Base-by-base conservation (phyloP, 2,113 vertebrate genomes). In the Centrocercus urophasianus region DNA sequence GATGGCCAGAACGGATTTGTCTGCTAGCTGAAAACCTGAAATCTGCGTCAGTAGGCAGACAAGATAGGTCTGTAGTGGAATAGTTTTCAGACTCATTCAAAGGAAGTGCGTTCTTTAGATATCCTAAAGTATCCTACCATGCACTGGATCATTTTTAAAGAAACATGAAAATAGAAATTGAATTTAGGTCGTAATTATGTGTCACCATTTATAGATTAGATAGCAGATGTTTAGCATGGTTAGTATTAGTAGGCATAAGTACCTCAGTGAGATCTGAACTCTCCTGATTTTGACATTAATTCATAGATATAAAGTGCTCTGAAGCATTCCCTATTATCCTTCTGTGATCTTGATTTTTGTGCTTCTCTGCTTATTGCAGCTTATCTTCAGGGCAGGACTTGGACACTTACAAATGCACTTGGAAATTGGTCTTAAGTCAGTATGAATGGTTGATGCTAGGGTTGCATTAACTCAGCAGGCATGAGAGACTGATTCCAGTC, bases 261-360 rank as follows among this genome's bases (percentile, higher is more conserved):
- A 20, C 6, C 13, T 45, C 21, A 2, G 28, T 40, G 17, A 40
- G 19, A 36, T 52, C 32, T 72, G 52, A 9, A 13, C 8, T 11
- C 9, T 52, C 8, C 19, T 45, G 24, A 10, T 63, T 48, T 27
- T 78, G 43, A 22, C 34, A 12, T 16, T 20, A 12, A 4, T 22
- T 2, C 11, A 2, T 32, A 3, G 3, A 73, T 45, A 5, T 8
- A 34, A 2, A 1, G 7, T 34, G 8, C 34, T 72, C 52, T 76
- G 69, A 54, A 63, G 13, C 24, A 3, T 67, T 81, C 12, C 16
- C 32, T 10, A 0, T 40, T 30, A 15, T 38, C 25, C 34, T 60
- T 36, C 57, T 20, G 1, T 0, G 6, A 69, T 6, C 21, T 36
- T 63, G 20, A 13, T 56, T 38, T 78, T 8, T 5, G 28, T 32